Evolutionary conservation across 2,797 vertebrate species (phyloP), one percentile per base, ranked within the genome.

Genomic region (Sebastes flavidus): DNA sequence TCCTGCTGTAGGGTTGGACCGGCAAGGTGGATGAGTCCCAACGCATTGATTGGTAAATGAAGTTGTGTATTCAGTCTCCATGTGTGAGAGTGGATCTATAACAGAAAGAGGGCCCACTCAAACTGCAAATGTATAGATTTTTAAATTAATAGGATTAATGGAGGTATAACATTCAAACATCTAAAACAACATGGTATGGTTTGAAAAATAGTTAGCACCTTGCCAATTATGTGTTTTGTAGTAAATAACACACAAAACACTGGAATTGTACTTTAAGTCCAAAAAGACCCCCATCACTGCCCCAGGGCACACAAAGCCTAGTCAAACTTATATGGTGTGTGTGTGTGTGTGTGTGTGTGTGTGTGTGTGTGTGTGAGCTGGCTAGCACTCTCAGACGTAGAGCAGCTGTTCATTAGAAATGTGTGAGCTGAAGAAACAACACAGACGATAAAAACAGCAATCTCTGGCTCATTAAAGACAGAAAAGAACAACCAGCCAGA

Each of bases 381-480:
- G 61, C 79, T 82, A 29, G 72, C 78, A 58, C 70, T 75, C 32
- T 71, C 71, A 74, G 65, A 75, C 6, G 4, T 38, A 75, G 84
- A 90, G 84, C 92, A 93, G 91, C 88, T 93, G 91, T 88, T 93
- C 88, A 91, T 92, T 92, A 92, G 88, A 90, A 88, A 92, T 66
- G 89, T 93, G 91, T 90, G 81, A 92, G 82, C 25, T 75, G 75
- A 73, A 82, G 80, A 88, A 90, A 91, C 78, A 88, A 83, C 84
- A 87, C 78, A 68, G 67, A 83, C 2, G 25, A 86, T 80, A 86
- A 86, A 87, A 88, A 84, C 88, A 80, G 72, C 72, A 77, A 80
- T 79, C 70, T 78, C 49, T 76, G 72, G 63, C 91, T 92, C 88
- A 91, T 91, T 91, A 91, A 81, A 86, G 76, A 67, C 59, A 75